These are phyloP conservation scores for Campoplex nolae DNA, from an alignment of 2,888 invertebrate species.

Conservation along the genomic window DNA sequence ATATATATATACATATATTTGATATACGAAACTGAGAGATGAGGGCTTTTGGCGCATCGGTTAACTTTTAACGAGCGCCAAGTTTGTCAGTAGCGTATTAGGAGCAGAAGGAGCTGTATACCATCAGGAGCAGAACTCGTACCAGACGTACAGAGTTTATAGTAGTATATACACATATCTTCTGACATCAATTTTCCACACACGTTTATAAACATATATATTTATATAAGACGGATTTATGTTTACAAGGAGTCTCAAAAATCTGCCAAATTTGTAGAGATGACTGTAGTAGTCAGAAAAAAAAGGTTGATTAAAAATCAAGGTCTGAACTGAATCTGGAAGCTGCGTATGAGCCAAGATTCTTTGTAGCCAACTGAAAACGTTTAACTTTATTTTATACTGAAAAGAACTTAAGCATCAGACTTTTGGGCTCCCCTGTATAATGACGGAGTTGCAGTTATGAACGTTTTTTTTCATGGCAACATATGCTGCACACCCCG, in stretches of 20 bases:
- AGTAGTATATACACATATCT: slow-evolving; percentile 16
- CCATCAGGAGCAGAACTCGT: slow-evolving; percentile 36
- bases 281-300: not conserved
- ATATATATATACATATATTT: not conserved
- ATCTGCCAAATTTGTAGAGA: not conserved
- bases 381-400: not conserved
- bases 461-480: slow-evolving; percentile 1
- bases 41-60: slow-evolving; percentile 57
- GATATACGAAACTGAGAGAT: slow-evolving; percentile 25
- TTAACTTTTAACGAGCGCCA: slow-evolving; percentile 77
- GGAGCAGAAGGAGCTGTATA: slow-evolving; percentile 35
- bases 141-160: slow-evolving; percentile 42
- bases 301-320: not conserved
- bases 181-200: slow-evolving; percentile 4
- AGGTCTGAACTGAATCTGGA: not conserved
- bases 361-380: not conserved
- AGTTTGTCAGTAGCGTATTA: slow-evolving; percentile 70
- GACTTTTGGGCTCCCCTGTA: not conserved
- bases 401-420: not conserved
- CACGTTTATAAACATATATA: slow-evolving; percentile 2
- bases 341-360: not conserved
- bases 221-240: not conserved
- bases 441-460: not conserved
- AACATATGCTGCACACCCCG: slow-evolving; percentile 17
- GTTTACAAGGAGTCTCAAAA: not conserved